These are phyloP conservation scores for Cranoglanis bouderius DNA, from an alignment of 2,113 vertebrate genomes.

Conservation along the genomic window DNA sequence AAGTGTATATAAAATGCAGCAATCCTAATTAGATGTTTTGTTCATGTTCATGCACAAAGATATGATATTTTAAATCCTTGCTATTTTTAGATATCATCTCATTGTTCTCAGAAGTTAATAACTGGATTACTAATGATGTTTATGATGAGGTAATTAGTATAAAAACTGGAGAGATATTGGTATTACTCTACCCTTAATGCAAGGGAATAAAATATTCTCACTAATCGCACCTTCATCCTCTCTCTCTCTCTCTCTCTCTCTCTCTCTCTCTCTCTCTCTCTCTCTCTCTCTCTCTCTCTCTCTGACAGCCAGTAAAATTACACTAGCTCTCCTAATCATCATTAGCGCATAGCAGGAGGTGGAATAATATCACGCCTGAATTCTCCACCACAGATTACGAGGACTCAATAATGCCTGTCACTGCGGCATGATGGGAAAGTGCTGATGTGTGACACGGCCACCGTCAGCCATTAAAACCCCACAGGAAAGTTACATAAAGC, in stretches of 20 bases:
- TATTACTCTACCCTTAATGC: neutral
- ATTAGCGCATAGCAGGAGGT: constrained; percentile 45
- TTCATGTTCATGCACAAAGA: too few species aligned
- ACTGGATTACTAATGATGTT: too few species aligned
- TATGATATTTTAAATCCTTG: too few species aligned
- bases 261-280: constrained; percentile 10
- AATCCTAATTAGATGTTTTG: too few species aligned
- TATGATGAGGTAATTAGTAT: neutral
- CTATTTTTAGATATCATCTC: too few species aligned
- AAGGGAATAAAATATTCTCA: neutral
- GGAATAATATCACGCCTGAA: constrained; percentile 42
- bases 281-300: neutral
- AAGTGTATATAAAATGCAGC: too few species aligned
- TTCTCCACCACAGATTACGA: constrained; percentile 48
- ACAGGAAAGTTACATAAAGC: neutral
- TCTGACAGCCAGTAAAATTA: constrained; percentile 34
- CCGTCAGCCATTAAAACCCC: constrained; percentile 39
- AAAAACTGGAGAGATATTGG: neutral
- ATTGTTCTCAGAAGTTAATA: too few species aligned
- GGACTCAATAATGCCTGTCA: constrained; percentile 41
- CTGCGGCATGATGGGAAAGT: constrained; percentile 33
- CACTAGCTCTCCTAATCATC: constrained; percentile 43
- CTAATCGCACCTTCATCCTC: neutral
- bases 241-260: neutral
- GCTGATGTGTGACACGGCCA: constrained; percentile 35